Conservation (phyloP, 2,888 invertebrate species). For the Halocaridina rubra region DNA sequence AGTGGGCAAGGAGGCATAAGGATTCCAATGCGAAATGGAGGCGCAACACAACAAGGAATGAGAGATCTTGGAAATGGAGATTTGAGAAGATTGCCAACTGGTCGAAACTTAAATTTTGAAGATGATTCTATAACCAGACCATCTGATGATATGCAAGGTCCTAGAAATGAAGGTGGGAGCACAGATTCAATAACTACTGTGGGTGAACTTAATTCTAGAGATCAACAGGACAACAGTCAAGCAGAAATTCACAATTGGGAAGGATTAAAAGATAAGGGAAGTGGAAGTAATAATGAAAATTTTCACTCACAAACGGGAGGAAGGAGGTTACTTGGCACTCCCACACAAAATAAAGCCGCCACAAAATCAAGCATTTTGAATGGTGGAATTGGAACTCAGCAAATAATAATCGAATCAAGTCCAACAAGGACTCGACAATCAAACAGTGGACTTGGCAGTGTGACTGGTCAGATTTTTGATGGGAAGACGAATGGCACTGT, state of each 20-base stretch:
- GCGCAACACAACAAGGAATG: neutral
- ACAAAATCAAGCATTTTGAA: too few species aligned
- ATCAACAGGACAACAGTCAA: neutral
- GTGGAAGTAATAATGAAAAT: neutral
- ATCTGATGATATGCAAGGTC: neutral
- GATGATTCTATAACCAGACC: neutral
- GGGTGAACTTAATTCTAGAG: too few species aligned
- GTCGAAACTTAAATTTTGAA: neutral
- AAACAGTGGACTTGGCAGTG: neutral
- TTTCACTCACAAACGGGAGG: neutral
- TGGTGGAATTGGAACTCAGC: too few species aligned
- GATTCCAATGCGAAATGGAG: neutral
- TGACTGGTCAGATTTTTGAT: too few species aligned
- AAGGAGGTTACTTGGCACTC: neutral
- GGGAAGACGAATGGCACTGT: too few species aligned
- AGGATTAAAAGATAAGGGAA: neutral
- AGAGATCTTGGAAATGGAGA: neutral
- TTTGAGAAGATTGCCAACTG: neutral
- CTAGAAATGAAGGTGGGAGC: too few species aligned
- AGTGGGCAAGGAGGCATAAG: neutral
- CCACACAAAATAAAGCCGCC: too few species aligned
- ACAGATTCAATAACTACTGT: too few species aligned
- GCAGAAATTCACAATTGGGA: neutral
- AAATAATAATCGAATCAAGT: too few species aligned
- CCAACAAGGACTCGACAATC: neutral